phyloP scores from a whole-genome alignment of 2,888 invertebrate genomes.

The Tetragonula carbonaria region DNA sequence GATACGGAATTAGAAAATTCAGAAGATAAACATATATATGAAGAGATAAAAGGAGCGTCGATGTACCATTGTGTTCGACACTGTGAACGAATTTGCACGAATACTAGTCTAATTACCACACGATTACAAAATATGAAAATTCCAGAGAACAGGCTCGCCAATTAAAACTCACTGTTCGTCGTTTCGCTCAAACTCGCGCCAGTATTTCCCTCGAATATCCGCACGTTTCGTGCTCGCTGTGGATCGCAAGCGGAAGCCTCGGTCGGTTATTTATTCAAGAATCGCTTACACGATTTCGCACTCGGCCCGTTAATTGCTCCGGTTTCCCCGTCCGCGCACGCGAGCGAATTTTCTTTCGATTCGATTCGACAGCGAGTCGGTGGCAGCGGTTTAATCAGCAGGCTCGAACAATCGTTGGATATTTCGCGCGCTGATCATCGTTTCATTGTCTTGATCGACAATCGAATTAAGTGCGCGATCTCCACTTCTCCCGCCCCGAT shows the following conservation, averaged over 20 bases:
- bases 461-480: conserved; percentile 20
- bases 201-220: too few relatives aligned
- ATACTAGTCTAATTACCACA: too few relatives aligned
- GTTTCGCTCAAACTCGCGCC: background rate
- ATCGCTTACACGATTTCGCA: conserved; percentile 54
- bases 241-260: background rate
- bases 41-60: too few relatives aligned
- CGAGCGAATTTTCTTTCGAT: conserved; percentile 26
- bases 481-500: background rate
- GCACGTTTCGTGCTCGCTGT: background rate
- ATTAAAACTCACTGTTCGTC: background rate
- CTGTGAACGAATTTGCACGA: too few relatives aligned
- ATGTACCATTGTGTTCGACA: too few relatives aligned
- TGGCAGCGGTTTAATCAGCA: background rate
- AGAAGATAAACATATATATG: too few relatives aligned
- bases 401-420: background rate
- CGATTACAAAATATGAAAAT: too few relatives aligned
- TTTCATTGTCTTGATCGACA: conserved; percentile 14
- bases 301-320: conserved; percentile 44
- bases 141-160: too few relatives aligned
- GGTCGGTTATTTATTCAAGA: conserved; percentile 40
- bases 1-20: too few relatives aligned
- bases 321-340: conserved; percentile 19
- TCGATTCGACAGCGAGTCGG: background rate
- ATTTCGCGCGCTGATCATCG: conserved; percentile 18